Evolutionary conservation across 2,888 invertebrate species (phyloP), one percentile per base, ranked within the genome.

Genomic region (Cotesia congregata): DNA sequence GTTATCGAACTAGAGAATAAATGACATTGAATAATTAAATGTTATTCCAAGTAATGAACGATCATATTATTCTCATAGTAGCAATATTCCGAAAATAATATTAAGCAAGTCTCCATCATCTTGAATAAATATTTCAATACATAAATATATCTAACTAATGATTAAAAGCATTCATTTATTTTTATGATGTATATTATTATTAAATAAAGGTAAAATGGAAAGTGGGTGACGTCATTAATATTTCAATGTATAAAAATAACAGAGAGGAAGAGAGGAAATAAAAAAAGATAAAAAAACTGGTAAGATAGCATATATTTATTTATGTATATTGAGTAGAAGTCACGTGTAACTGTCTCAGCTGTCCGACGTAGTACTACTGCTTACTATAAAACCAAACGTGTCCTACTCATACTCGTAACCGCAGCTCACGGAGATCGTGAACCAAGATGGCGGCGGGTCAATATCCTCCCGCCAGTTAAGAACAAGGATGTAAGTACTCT

Each of bases 391-490:
- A 50, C 12, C 9, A 50, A 50, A 50, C 50, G 50, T 50, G 50
- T 50, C 12, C 74, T 84, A 82, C 74, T 71, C 72, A 62, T 17
- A 64, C 83, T 15, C 38, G 6, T 83, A 81, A 85, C 85, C 85
- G 67, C 9, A 50, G 12, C 50, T 50, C 50, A 50, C 50, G 50
- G 12, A 50, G 50, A 78, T 15, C 81, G 83, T 84, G 85, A 83
- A 82, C 85, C 85, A 86, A 86, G 80, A 87, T 88, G 86, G 86
- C 85, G 83, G 72, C 79, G 83, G 90, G 89, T 88, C 90, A 91
- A 91, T 91, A 91, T 89, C 83, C 81, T 89, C 90, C 85, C 86
- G 85, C 75, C 74, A 64, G 64, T 79, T 38, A 65, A 39, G 64
- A 64, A 64, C 64, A 64, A 72, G 64, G 65, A 62, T 62, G 39